Conservation (phyloP, 2,888 invertebrate genomes). For the Paralinhomoeus sp. region DNA sequence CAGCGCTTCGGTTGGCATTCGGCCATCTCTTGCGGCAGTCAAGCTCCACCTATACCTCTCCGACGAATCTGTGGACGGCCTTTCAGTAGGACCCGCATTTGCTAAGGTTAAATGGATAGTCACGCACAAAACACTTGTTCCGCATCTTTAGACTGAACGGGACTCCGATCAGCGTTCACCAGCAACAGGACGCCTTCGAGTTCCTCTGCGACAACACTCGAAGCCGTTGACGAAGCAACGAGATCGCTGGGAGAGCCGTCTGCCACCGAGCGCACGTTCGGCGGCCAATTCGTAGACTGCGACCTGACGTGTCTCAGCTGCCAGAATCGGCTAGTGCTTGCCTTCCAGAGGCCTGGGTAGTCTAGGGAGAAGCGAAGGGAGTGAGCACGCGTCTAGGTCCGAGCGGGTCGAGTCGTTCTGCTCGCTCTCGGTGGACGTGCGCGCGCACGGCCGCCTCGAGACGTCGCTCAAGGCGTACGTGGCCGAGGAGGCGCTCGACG, state of each 20-base stretch:
- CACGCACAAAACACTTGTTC: too few species aligned
- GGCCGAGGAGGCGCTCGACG: slow-evolving; percentile 82
- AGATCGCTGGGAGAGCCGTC: slow-evolving; percentile 73
- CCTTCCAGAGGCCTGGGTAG: too few species aligned
- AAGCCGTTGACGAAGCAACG: slow-evolving; percentile 80
- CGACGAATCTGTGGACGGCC: slow-evolving; percentile 89
- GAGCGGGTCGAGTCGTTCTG: slow-evolving; percentile 94
- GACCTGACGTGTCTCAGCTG: slow-evolving; percentile 97
- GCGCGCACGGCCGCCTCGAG: slow-evolving; percentile 79
- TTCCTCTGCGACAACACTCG: slow-evolving; percentile 92
- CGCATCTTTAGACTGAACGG: slow-evolving; percentile 35
- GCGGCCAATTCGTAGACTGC: slow-evolving; percentile 90
- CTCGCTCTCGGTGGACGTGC: slow-evolving; percentile 83
- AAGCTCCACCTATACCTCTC: slow-evolving; percentile 87
- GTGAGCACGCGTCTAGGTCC: slow-evolving; percentile 46
- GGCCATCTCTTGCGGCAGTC: slow-evolving; percentile 83
- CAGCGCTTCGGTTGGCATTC: slow-evolving; percentile 90
- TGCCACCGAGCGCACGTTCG: slow-evolving; percentile 50
- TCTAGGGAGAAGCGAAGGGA: too few species aligned
- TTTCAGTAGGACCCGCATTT: slow-evolving; percentile 58
- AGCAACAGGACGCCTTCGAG: slow-evolving; percentile 94
- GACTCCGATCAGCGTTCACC: slow-evolving; percentile 82
- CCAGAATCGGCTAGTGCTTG: slow-evolving; percentile 80
- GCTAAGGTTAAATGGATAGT: too few species aligned
- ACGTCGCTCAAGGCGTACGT: slow-evolving; percentile 83